These are phyloP conservation scores for Menidia beryllina DNA, from an alignment of 2,113 vertebrate genomes.

Conservation along the genomic window DNA sequence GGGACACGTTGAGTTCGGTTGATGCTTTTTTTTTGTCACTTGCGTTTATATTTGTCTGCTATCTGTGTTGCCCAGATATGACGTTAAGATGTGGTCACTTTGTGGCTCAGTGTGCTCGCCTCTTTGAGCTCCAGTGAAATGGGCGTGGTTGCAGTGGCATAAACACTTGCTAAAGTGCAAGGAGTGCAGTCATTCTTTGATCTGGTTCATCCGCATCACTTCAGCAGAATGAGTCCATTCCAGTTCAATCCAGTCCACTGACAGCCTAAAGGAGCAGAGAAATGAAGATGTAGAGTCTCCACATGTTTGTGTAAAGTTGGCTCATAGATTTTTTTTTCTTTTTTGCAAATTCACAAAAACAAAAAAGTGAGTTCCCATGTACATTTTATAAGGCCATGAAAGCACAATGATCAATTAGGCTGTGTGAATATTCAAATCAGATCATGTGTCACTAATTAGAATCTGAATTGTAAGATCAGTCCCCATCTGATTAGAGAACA, in stretches of 20 bases:
- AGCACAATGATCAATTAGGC: not conserved
- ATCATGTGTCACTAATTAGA: slow-evolving; percentile 5
- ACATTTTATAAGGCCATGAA: not conserved
- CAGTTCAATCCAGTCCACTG: not conserved
- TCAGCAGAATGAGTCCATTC: slow-evolving; percentile 3
- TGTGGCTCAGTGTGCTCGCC: not conserved
- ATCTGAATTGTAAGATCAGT: not conserved
- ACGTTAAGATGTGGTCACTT: not conserved
- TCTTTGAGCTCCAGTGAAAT: not conserved
- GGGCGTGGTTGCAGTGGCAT: not conserved
- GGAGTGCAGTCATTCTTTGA: not conserved
- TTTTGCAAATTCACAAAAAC: not conserved
- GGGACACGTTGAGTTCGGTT: slow-evolving; percentile 2
- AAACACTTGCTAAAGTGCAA: not conserved
- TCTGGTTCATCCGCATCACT: not conserved
- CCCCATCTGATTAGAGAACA: not conserved
- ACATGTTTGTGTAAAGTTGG: not conserved
- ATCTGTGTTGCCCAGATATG: not conserved
- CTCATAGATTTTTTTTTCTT: not conserved
- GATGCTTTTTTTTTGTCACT: slow-evolving; percentile 1
- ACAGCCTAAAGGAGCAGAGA: not conserved
- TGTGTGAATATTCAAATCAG: not conserved
- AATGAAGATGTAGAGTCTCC: no score
- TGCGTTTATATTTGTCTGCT: not conserved
- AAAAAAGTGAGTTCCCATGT: not conserved